Percentiles rank a stretch among this genome's conserved stretches.
phyloP scores from a whole-genome alignment of 2,888 invertebrate genomes.

The Lycocerus yunnanus region DNA sequence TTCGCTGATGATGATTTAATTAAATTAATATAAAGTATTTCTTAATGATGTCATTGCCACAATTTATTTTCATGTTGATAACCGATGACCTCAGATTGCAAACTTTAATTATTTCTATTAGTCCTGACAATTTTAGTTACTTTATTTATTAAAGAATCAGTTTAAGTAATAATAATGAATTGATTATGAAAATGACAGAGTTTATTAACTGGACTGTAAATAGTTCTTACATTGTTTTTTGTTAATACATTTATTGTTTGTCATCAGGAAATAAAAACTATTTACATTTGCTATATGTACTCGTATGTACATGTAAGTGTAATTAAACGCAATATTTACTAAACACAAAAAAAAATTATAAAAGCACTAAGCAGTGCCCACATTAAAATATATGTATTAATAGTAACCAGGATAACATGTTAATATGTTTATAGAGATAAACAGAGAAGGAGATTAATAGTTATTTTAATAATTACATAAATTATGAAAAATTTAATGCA shows the following conservation, averaged over 20 bases:
- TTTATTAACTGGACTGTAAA: not conserved
- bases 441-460: not conserved
- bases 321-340: no score
- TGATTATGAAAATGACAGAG: not conserved
- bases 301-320: no score
- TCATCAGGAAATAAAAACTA: no score
- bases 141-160: not conserved
- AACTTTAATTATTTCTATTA: not conserved
- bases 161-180: not conserved
- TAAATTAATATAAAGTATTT: conserved; percentile 1
- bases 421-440: not conserved
- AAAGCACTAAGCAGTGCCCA: no score
- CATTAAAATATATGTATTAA: no score
- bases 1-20: not conserved
- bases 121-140: not conserved
- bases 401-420: not conserved
- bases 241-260: no score
- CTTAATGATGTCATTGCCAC: not conserved
- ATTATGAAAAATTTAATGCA: not conserved
- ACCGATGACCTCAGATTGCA: conserved; percentile 2
- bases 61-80: not conserved
- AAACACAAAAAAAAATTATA: no score
- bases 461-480: not conserved
- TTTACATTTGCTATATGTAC: no score
- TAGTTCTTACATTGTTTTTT: not conserved